These are phyloP conservation scores for Ypsolopha scabrella DNA, from an alignment of 2,888 invertebrate species.

Conservation along the genomic window DNA sequence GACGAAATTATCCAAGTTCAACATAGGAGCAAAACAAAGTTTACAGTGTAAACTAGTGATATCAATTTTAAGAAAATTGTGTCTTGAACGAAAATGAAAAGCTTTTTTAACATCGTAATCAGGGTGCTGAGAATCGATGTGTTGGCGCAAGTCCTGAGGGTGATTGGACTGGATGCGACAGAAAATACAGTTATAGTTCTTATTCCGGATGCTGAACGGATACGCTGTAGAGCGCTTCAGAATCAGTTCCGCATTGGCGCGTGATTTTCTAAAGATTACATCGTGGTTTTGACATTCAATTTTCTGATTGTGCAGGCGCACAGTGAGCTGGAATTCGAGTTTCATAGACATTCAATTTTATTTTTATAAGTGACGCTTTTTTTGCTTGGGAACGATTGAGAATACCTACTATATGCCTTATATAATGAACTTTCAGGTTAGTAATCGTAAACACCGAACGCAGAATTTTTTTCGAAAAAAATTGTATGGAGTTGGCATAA, in stretches of 20 bases:
- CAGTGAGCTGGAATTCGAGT: no score
- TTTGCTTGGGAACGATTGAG: no score
- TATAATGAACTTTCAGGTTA: no score
- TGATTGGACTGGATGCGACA: conserved; percentile 53
- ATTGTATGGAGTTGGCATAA: no score
- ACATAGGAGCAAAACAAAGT: conserved; percentile 43
- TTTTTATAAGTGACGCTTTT: no score
- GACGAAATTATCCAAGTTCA: conserved; percentile 47
- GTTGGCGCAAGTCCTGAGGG: conserved; percentile 41
- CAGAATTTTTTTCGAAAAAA: no score
- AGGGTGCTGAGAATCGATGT: conserved; percentile 41
- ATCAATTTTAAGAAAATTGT: conserved; percentile 54
- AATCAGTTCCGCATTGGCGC: conserved; percentile 55
- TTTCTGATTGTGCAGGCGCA: conserved; percentile 33
- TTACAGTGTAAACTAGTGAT: conserved; percentile 58
- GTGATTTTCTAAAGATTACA: conserved; percentile 32
- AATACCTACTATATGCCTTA: no score
- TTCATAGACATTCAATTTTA: no score
- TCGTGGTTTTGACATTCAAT: conserved; percentile 53
- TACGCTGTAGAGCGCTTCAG: conserved; percentile 53
- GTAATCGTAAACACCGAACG: no score
- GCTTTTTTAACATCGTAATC: conserved; percentile 53
- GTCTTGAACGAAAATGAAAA: conserved; percentile 57
- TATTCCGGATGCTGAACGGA: conserved; percentile 58
- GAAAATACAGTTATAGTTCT: conserved; percentile 56